Base-by-base conservation (phyloP, 2,888 invertebrate genomes). In the Sialis lutaria region DNA sequence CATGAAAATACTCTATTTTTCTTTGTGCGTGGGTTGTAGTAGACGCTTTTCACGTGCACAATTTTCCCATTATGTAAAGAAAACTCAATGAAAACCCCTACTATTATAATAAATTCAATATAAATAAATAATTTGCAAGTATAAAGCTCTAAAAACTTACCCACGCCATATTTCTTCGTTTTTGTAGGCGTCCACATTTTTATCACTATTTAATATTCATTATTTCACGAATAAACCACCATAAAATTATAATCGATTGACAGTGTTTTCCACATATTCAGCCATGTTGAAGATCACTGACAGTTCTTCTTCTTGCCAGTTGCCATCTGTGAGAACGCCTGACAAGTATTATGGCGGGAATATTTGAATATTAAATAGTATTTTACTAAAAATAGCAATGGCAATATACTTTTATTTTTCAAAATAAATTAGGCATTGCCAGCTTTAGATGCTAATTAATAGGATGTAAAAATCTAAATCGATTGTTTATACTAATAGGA, bases 111-210 rank as follows among this genome's bases (percentile, higher is more conserved):
- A 22, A 22, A 22, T 22, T 22, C 22, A 22, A 22, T 22, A 22
- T 22, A 22, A 22, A 22, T 22, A 22, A 22, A 22, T 22, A 22
- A 22, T 22, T 22, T 22, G 22, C 2, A 22, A 22, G 22, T 22
- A 22, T 22, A 22, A 22, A 22, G 22, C 22, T 22, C 22, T 22
- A 22, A 22, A 22, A 48, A 73, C 80, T 77, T 70, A 81, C 81
- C 81, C 64, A 81, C 79, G 57, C 77, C 82, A 67, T 81, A 74
- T 70, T 82, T 82, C 55, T 79, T 76, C 51, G 75, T 73, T 68
- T 80, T 82, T 53, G 77, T 74, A 54, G 80, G 78, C 58, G 77
- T 74, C 82, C 82, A 82, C 82, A 82, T 82, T 63, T 64, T 61
- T 48, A 45, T 41, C 46, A 49, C 13, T 46, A 40, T 40, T 46